Percentiles rank a stretch among this genome's conserved stretches.
These are phyloP conservation scores for Ophion slaviceki DNA, from an alignment of 2,888 invertebrate species.

Conservation along the genomic window DNA sequence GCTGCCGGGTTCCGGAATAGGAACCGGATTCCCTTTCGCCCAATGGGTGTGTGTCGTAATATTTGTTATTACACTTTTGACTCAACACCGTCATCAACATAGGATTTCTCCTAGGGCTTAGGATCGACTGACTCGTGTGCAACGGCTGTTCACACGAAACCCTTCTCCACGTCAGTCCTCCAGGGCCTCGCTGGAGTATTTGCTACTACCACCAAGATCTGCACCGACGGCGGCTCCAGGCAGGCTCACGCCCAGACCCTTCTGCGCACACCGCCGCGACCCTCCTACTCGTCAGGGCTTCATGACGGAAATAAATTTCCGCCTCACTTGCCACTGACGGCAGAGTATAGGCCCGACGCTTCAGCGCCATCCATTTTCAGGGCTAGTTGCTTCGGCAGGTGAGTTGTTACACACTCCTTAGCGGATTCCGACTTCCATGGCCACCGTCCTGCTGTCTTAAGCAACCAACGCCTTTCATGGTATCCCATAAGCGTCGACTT, in stretches of 20 bases:
- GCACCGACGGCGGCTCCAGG: constrained; percentile 80
- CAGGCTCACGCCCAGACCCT: constrained; percentile 81
- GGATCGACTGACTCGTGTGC: constrained; percentile 86
- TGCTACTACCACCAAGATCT: constrained; percentile 87
- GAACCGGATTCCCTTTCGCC: constrained; percentile 82
- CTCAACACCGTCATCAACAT: constrained; percentile 79
- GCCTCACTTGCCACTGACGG: constrained; percentile 29
- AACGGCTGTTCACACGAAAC: constrained; percentile 85
- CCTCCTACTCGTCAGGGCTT: constrained; percentile 87
- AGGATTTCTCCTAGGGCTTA: constrained; percentile 83
- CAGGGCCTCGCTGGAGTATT: constrained; percentile 80
- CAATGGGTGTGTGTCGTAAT: constrained; percentile 80
- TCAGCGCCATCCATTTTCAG: constrained; percentile 44
- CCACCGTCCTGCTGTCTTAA: constrained; percentile 90
- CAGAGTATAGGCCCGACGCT: constrained; percentile 37
- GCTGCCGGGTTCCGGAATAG: too few species aligned
- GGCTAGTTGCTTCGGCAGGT: constrained; percentile 88
- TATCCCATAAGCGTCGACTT: constrained; percentile 80
- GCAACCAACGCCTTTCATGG: constrained; percentile 87
- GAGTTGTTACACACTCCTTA: constrained; percentile 85
- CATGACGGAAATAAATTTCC: constrained; percentile 69
- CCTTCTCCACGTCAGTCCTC: neutral
- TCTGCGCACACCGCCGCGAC: constrained; percentile 84
- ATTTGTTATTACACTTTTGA: constrained; percentile 65
- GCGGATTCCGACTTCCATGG: constrained; percentile 89